Evolutionary conservation across 2,797 vertebrate genomes (phyloP).

Genomic region (Coreius guichenoti): DNA sequence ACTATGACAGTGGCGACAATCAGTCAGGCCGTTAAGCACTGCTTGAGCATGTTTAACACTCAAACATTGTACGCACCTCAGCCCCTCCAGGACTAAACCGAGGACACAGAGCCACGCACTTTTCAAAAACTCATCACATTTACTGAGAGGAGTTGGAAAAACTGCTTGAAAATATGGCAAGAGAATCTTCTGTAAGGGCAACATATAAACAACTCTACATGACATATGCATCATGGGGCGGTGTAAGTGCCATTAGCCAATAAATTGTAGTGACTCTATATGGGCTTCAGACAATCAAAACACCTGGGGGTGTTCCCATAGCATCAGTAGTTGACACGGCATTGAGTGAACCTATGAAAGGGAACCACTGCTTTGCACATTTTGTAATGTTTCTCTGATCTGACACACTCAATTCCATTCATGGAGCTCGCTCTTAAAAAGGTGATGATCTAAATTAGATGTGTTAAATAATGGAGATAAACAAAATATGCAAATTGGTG

Average conservation of each 20-base stretch:
- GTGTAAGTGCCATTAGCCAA: not conserved
- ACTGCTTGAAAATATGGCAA: not conserved
- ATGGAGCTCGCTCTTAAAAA: not conserved
- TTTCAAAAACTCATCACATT: not conserved
- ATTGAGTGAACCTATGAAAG: not conserved
- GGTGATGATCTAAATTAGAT: not conserved
- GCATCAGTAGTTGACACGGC: not conserved
- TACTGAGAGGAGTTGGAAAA: not conserved
- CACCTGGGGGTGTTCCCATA: not conserved
- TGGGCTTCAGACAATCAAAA: not conserved
- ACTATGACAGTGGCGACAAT: not conserved
- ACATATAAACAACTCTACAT: not conserved
- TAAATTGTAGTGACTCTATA: not conserved
- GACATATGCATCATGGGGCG: not conserved
- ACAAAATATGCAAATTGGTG: not conserved
- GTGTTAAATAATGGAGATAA: not conserved
- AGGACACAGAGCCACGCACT: not conserved
- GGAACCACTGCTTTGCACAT: not conserved
- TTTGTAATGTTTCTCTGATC: no score
- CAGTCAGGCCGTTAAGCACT: not conserved
- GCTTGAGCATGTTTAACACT: not conserved
- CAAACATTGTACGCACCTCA: not conserved
- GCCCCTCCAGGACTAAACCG: not conserved
- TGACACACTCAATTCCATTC: not conserved
- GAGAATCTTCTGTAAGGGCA: not conserved